These are phyloP conservation scores for Agriotes lineatus DNA, from an alignment of 2,888 invertebrate genomes.

Conservation along the genomic window DNA sequence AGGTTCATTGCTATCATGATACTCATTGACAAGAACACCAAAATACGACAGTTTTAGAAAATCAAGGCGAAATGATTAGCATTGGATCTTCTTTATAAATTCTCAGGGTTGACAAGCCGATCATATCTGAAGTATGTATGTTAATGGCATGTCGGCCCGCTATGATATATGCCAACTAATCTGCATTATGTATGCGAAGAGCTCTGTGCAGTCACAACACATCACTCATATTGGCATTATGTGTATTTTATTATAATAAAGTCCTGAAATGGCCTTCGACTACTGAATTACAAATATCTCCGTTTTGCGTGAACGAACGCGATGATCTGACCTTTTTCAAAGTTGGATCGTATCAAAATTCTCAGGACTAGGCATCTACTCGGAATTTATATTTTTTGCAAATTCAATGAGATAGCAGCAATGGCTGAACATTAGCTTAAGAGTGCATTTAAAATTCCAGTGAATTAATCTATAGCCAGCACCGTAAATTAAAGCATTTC, in stretches of 20 bases:
- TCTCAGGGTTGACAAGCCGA: constrained; percentile 44
- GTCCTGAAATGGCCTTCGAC: constrained; percentile 48
- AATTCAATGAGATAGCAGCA: too few relatives aligned
- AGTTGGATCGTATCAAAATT: too few relatives aligned
- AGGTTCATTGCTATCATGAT: too few relatives aligned
- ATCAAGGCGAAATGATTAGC: constrained; percentile 32
- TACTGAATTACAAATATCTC: constrained; percentile 24
- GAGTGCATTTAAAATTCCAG: neutral
- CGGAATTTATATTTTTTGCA: too few relatives aligned
- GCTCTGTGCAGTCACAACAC: constrained; percentile 42
- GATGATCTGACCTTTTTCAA: too few relatives aligned
- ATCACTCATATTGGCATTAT: constrained; percentile 52
- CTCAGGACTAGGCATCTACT: too few relatives aligned
- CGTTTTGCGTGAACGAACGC: too few relatives aligned
- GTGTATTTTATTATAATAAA: constrained; percentile 54
- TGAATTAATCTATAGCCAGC: too few relatives aligned
- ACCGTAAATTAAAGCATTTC: too few relatives aligned
- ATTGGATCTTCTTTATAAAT: constrained; percentile 38
- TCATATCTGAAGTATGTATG: constrained; percentile 48
- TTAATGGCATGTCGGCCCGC: constrained; percentile 48
- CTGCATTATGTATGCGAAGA: constrained; percentile 49
- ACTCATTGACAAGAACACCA: too few relatives aligned
- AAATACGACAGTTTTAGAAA: too few relatives aligned
- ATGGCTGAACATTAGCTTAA: too few relatives aligned
- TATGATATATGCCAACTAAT: constrained; percentile 48